Base-by-base conservation (phyloP, 2,797 vertebrate species). In the Cryptoblepharus egeriae region DNA sequence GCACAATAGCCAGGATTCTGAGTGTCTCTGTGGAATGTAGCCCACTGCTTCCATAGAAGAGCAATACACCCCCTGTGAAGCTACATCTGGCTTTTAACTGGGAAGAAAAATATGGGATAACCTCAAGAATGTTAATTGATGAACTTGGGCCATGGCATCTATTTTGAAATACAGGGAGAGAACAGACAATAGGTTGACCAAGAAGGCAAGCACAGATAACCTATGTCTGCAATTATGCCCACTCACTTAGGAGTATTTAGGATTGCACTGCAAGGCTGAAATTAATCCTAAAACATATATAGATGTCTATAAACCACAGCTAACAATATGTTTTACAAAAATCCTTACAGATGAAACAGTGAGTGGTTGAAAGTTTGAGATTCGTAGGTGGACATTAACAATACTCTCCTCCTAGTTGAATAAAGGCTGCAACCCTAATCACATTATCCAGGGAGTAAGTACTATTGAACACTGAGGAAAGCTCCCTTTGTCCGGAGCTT, bases 291-390 rank as follows among this genome's bases (percentile, higher is more conserved):
- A 42, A 42, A 42, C 39, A 4, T 42, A 4, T 42, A 42, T 42
- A 42, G 39, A 42, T 42, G 39, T 42, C 39, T 42, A 42, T 42
- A 42, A 42, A 42, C 39, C 39, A 42, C 39, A 42, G 87, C 92
- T 99, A 93, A 99, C 99, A 91, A 99, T 99, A 96, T 99, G 98
- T 88, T 99, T 99, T 94, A 99, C 99, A 91, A 99, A 99, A 96
- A 99, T 99, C 95, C 97, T 99, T 95, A 99, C 99, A 60, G 99
- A 99, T 65, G 99, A 99, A 94, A 98, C 99, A 88, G 99, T 99
- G 94, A 99, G 99, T 67, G 99, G 99, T 92, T 99, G 99, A 98
- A 99, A 99, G 95, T 99, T 99, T 96, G 99, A 99, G 93, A 99
- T 99, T 93, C 98, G 99, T 94, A 98, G 99, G 90, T 99, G 99